Evolutionary conservation across 2,113 vertebrate genomes (phyloP).

Genomic region (Ginglymostoma cirratum): DNA sequence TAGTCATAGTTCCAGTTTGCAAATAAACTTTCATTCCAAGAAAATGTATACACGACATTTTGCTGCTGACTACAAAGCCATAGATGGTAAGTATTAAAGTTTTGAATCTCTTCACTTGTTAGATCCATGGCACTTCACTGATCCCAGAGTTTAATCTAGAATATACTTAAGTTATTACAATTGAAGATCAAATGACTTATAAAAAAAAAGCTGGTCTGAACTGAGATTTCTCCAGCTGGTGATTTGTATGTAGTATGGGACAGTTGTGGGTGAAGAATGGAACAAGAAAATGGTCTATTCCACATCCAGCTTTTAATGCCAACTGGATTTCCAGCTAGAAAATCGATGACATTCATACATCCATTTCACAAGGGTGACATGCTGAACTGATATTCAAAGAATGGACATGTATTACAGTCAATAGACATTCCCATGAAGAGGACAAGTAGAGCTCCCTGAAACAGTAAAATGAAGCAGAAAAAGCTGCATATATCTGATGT

Average conservation of each 20-base stretch:
- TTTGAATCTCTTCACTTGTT: neutral
- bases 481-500: too few species aligned
- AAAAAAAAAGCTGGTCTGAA: neutral
- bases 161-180: neutral
- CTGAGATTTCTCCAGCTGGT: neutral
- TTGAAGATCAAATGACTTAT: neutral
- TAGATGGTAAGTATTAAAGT: neutral
- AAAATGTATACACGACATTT: neutral
- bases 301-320: neutral
- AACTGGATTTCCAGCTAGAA: neutral
- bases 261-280: neutral
- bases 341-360: neutral
- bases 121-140: neutral
- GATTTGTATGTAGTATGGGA: neutral
- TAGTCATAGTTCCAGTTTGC: constrained; percentile 14
- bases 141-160: neutral
- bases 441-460: too few species aligned
- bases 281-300: neutral
- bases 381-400: neutral
- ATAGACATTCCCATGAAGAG: too few species aligned
- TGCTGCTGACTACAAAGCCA: neutral
- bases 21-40: constrained; percentile 1
- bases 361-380: neutral
- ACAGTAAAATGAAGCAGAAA: too few species aligned
- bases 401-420: neutral